Percentiles rank a stretch among this genome's conserved stretches.
These are phyloP conservation scores for Drosophila neoperkinsi DNA, from an alignment of 2,888 invertebrate species.

Conservation along the genomic window DNA sequence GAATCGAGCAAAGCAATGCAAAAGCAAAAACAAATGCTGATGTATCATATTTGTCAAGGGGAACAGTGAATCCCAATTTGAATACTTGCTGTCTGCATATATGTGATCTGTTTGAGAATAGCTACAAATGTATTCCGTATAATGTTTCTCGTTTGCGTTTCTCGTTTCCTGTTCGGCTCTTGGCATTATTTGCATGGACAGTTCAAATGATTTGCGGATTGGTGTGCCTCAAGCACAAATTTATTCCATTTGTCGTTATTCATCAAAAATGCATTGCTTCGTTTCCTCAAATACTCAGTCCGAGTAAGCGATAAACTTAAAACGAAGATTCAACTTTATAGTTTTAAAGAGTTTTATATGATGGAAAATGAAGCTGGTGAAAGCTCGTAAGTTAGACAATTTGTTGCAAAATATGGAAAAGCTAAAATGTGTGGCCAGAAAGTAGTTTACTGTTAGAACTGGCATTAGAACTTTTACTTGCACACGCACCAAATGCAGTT, in stretches of 20 bases:
- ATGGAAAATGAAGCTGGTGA: background rate
- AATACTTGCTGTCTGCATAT: conserved; percentile 19
- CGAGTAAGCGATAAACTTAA: background rate
- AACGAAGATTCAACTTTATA: background rate
- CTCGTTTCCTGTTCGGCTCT: conserved; percentile 1
- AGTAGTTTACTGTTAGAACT: background rate
- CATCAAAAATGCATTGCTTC: background rate
- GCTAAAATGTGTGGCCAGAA: background rate
- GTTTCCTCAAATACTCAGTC: too few species aligned
- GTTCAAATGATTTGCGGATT: conserved; percentile 32
- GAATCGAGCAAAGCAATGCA: conserved; percentile 15
- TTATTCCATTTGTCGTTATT: background rate
- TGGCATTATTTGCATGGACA: conserved; percentile 41
- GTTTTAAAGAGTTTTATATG: background rate
- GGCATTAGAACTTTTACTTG: conserved; percentile 13
- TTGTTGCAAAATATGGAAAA: background rate
- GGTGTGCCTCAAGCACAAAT: conserved; percentile 1
- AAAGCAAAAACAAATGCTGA: conserved; percentile 41
- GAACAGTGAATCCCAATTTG: conserved; percentile 42
- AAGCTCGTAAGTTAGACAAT: background rate
- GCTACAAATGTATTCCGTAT: conserved; percentile 7
- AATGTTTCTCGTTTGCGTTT: conserved; percentile 21
- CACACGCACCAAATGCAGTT: conserved; percentile 27
- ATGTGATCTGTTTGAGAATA: conserved; percentile 21
- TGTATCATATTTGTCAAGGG: conserved; percentile 30